phyloP scores from a whole-genome alignment of 2,113 vertebrate genomes.

The Crotalus horridus region DNA sequence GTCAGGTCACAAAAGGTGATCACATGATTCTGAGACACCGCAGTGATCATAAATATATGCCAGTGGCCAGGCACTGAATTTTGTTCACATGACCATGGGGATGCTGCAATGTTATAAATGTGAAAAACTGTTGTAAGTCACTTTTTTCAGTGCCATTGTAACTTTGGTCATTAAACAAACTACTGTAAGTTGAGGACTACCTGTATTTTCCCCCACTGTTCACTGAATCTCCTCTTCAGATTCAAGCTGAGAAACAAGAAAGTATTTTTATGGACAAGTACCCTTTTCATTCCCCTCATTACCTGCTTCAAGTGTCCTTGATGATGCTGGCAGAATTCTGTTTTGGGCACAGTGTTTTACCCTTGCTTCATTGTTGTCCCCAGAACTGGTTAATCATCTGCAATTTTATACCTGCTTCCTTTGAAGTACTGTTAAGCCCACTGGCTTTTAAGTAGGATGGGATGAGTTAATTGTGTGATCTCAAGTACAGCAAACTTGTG shows the following conservation, averaged over 20 bases:
- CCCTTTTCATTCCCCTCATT: neutral
- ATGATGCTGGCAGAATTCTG: neutral
- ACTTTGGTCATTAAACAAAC: neutral
- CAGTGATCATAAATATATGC: no score
- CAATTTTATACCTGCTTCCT: neutral
- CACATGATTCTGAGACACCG: no score
- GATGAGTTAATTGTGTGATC: neutral
- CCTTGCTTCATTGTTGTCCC: neutral
- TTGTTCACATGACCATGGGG: neutral
- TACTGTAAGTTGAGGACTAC: neutral
- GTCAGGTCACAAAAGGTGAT: neutral
- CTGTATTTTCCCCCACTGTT: no score
- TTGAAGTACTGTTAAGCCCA: neutral
- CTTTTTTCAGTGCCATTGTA: neutral
- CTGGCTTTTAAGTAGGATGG: neutral
- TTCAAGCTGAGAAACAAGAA: neutral
- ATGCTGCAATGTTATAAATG: neutral
- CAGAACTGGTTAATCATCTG: neutral
- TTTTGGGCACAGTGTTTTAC: neutral
- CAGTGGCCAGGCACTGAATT: no score
- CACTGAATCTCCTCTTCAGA: neutral
- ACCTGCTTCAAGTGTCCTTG: neutral
- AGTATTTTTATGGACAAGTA: neutral
- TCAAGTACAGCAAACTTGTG: neutral
- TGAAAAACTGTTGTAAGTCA: neutral